phyloP scores from a whole-genome alignment of 2,888 invertebrate species.

The Tineola bisselliella region DNA sequence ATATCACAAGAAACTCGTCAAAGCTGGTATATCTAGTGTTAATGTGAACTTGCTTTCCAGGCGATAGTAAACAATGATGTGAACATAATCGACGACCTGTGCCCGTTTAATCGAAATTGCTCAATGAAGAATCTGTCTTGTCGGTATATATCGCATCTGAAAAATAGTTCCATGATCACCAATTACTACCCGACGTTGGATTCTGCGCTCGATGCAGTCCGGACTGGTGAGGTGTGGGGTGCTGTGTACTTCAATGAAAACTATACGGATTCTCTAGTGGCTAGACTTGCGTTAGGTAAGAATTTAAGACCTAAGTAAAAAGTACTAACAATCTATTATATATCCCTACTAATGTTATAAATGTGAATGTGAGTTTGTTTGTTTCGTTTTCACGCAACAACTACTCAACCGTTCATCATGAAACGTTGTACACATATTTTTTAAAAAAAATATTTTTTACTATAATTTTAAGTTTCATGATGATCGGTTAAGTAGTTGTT shows the following conservation, averaged over 20 bases:
- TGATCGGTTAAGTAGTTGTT: too few species aligned
- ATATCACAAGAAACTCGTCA: too few species aligned
- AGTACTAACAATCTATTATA: too few species aligned
- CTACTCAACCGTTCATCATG: too few species aligned
- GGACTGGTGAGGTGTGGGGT: slow-evolving; percentile 86
- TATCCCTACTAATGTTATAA: too few species aligned
- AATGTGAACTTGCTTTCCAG: slow-evolving; percentile 32
- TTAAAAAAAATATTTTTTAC: too few species aligned
- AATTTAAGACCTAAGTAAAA: too few species aligned
- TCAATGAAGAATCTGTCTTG: slow-evolving; percentile 79
- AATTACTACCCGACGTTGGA: slow-evolving; percentile 72
- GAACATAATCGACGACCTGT: slow-evolving; percentile 48
- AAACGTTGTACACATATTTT: too few species aligned
- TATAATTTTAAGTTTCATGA: too few species aligned
- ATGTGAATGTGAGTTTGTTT: too few species aligned
- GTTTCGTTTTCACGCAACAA: too few species aligned
- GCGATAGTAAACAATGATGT: slow-evolving; percentile 62
- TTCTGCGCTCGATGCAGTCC: slow-evolving; percentile 77
- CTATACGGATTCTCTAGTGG: slow-evolving; percentile 87
- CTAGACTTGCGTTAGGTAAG: slow-evolving; percentile 78
- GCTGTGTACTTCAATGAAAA: slow-evolving; percentile 88
- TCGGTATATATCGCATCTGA: slow-evolving; percentile 80
- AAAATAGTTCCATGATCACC: slow-evolving; percentile 77
- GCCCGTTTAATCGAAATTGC: slow-evolving; percentile 71
- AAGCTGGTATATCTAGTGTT: too few species aligned